These are phyloP conservation scores for Drosophila borborema DNA, from an alignment of 2,888 invertebrate genomes.

Conservation along the genomic window DNA sequence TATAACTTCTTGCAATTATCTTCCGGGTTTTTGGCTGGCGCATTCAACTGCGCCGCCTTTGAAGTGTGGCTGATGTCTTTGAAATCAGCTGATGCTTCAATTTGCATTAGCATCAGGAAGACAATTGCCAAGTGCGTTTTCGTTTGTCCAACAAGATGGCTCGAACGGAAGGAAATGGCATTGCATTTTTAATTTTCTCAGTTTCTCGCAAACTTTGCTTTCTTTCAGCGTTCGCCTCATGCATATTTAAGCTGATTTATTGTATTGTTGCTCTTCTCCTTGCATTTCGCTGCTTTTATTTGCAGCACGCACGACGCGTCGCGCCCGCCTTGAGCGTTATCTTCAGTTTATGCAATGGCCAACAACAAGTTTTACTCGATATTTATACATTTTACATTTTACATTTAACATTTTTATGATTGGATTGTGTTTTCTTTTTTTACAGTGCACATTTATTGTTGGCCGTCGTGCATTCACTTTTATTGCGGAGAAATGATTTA, in stretches of 20 bases:
- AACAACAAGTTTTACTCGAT: slow-evolving; percentile 41
- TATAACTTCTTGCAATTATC: slow-evolving; percentile 44
- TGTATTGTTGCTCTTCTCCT: slow-evolving; percentile 51
- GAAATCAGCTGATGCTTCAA: slow-evolving; percentile 4
- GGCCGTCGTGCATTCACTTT: slow-evolving; percentile 70
- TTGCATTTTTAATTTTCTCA: slow-evolving; percentile 60
- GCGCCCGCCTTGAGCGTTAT: slow-evolving; percentile 17
- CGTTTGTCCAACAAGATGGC: slow-evolving; percentile 10
- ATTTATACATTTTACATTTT: slow-evolving; percentile 39
- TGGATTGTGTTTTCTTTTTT: slow-evolving; percentile 42
- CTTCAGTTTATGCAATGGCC: slow-evolving; percentile 58
- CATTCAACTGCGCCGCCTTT: slow-evolving; percentile 38
- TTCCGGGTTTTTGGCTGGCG: slow-evolving; percentile 61
- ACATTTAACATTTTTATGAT: slow-evolving; percentile 35
- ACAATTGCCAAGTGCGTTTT: slow-evolving; percentile 22
- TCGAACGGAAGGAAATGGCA: slow-evolving; percentile 74
- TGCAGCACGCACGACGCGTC: slow-evolving; percentile 68
- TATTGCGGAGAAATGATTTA: slow-evolving; percentile 50
- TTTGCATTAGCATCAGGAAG: slow-evolving; percentile 39
- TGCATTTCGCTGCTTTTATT: slow-evolving; percentile 23
- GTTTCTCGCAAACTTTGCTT: slow-evolving; percentile 16
- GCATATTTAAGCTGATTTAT: slow-evolving; percentile 73
- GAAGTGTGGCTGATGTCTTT: slow-evolving; percentile 19
- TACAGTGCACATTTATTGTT: slow-evolving; percentile 19
- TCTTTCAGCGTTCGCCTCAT: slow-evolving; percentile 34